Percentiles rank a stretch among this genome's conserved stretches.
Conservation (phyloP, 2,888 invertebrate genomes). For the Andrena haemorrhoa region DNA sequence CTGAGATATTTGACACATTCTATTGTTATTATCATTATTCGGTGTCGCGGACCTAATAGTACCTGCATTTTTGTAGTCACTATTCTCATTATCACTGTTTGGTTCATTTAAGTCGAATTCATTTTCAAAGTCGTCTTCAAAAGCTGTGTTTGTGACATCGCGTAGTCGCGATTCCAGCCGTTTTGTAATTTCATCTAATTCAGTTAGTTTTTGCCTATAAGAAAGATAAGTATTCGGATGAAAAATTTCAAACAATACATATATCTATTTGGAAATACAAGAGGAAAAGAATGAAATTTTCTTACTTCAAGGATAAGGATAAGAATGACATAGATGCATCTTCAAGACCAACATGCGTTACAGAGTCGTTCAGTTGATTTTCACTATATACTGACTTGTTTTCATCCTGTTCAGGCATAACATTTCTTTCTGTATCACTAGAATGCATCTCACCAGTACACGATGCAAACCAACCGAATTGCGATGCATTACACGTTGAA, state of each 20-base stretch:
- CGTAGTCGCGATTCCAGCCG: slow-evolving; percentile 87
- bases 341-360: slow-evolving; percentile 71
- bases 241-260: neutral
- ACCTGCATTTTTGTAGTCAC: slow-evolving; percentile 62
- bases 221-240: slow-evolving; percentile 7
- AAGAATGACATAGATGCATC: slow-evolving; percentile 81
- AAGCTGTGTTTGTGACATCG: slow-evolving; percentile 86
- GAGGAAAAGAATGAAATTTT: slow-evolving; percentile 34
- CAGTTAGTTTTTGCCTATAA: slow-evolving; percentile 87
- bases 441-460: slow-evolving; percentile 61
- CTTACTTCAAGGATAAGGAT: slow-evolving; percentile 81
- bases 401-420: slow-evolving; percentile 27
- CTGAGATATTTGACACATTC: slow-evolving; percentile 27
- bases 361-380: slow-evolving; percentile 54
- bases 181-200: slow-evolving; percentile 88
- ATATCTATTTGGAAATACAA: neutral
- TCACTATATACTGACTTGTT: slow-evolving; percentile 43
- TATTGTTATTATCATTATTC: slow-evolving; percentile 17
- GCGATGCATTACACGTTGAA: slow-evolving; percentile 35
- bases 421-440: slow-evolving; percentile 44
- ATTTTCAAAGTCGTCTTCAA: slow-evolving; percentile 87
- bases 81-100: slow-evolving; percentile 72
- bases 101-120: slow-evolving; percentile 84
- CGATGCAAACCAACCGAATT: slow-evolving; percentile 40
- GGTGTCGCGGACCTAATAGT: slow-evolving; percentile 2